A percentile compares a stretch with the other conserved stretches of the same genome.
Evolutionary conservation across 2,113 vertebrate genomes (phyloP).

Genomic region (Raja brachyura): DNA sequence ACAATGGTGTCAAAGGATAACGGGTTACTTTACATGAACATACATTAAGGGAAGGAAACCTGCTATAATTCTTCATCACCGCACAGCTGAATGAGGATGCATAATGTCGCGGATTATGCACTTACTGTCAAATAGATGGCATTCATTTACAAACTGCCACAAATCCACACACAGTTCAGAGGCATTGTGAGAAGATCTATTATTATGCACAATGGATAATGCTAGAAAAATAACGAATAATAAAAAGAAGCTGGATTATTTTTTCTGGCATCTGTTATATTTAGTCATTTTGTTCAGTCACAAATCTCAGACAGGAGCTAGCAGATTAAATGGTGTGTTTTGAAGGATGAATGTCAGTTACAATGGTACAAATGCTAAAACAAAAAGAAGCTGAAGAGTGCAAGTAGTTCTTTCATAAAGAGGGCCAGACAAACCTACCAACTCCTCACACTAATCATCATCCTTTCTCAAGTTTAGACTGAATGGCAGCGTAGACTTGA

Average conservation of each 20-base stretch:
- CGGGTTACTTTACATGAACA: neutral
- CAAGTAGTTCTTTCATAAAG: neutral
- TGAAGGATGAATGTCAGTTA: neutral
- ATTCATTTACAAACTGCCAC: neutral
- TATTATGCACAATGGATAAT: neutral
- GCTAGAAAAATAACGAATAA: neutral
- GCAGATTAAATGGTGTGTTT: neutral
- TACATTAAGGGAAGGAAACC: neutral
- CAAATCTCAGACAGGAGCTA: neutral
- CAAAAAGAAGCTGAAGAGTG: neutral
- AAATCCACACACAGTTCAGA: neutral
- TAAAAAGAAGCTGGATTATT: neutral
- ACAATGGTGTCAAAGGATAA: neutral
- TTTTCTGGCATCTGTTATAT: neutral
- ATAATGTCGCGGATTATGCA: neutral
- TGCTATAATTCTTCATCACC: neutral
- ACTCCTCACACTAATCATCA: neutral
- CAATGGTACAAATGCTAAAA: neutral
- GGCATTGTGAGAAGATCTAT: neutral
- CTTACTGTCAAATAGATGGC: neutral
- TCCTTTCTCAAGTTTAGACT: neutral
- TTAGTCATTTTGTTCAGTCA: neutral
- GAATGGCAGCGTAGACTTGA: too few relatives aligned
- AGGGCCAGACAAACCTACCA: neutral
- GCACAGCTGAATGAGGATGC: neutral